These are phyloP conservation scores for Hirtodrosophila trivittata DNA, from an alignment of 2,888 invertebrate species.

Conservation along the genomic window DNA sequence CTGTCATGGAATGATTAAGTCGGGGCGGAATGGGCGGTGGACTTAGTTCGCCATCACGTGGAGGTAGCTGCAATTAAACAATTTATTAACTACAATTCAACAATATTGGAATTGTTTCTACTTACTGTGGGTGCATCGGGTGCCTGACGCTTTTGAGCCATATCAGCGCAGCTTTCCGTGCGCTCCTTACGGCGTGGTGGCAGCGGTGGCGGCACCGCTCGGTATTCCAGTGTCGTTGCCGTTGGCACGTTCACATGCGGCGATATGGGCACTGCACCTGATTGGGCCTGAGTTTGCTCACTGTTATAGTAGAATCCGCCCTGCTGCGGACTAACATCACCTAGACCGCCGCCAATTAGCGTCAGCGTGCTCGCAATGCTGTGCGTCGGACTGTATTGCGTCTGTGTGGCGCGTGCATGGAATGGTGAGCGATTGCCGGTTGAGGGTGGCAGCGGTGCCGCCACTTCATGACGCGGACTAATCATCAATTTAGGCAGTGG, in stretches of 20 bases:
- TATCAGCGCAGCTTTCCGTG: constrained; percentile 80
- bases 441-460: constrained; percentile 65
- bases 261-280: constrained; percentile 81
- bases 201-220: constrained; percentile 82
- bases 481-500: constrained; percentile 75
- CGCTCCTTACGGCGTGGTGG: constrained; percentile 82
- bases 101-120: not conserved
- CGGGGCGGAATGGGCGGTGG: constrained; percentile 89
- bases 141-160: constrained; percentile 85
- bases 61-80: constrained; percentile 85
- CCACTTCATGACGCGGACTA: constrained; percentile 80
- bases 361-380: constrained; percentile 70
- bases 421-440: constrained; percentile 82
- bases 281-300: constrained; percentile 42
- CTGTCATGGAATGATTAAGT: constrained; percentile 72
- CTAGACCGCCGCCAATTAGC: constrained; percentile 49
- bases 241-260: constrained; percentile 84
- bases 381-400: constrained; percentile 76
- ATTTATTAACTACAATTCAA: constrained; percentile 4
- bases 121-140: constrained; percentile 87
- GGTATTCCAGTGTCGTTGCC: constrained; percentile 74
- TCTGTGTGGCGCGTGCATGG: constrained; percentile 61
- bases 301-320: constrained; percentile 68
- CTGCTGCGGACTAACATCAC: constrained; percentile 67
- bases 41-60: constrained; percentile 88